These are phyloP conservation scores for Clavelina lepadiformis DNA, from an alignment of 23 tunicate genomes.

Conservation along the genomic window DNA sequence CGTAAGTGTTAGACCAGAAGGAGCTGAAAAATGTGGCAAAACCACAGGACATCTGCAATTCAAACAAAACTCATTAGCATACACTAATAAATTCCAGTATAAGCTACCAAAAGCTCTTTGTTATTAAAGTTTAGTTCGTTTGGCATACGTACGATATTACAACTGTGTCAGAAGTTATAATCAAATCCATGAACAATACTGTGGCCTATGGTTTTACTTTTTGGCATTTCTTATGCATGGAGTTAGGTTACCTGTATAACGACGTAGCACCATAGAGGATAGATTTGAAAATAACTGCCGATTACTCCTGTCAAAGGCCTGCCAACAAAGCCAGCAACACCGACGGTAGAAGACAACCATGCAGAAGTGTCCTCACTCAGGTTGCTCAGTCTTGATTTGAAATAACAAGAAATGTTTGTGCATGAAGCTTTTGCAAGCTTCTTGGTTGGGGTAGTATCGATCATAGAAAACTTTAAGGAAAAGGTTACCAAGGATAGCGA, in stretches of 20 bases:
- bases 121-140: not conserved
- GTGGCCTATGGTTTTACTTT: no score
- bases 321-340: slow-evolving; percentile 24
- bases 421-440: no score
- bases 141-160: not conserved
- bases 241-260: slow-evolving; percentile 9
- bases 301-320: slow-evolving; percentile 10
- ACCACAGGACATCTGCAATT: slow-evolving; percentile 21
- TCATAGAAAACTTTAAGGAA: no score
- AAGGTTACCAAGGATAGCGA: no score
- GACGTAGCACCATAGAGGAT: slow-evolving; percentile 4
- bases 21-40: slow-evolving; percentile 25
- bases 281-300: slow-evolving; percentile 1
- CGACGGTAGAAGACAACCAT: slow-evolving; percentile 22
- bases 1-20: slow-evolving; percentile 14
- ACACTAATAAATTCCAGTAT: no score
- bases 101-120: no score
- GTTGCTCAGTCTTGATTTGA: not conserved
- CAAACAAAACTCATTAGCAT: not conserved
- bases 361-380: slow-evolving; percentile 6
- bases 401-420: no score
- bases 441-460: no score
- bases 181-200: no score
- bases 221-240: no score
- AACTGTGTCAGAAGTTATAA: not conserved